A percentile compares a stretch with the other conserved stretches of the same genome.
Evolutionary conservation across 2,888 invertebrate species (phyloP).

Genomic region (Adelphocoris suturalis): DNA sequence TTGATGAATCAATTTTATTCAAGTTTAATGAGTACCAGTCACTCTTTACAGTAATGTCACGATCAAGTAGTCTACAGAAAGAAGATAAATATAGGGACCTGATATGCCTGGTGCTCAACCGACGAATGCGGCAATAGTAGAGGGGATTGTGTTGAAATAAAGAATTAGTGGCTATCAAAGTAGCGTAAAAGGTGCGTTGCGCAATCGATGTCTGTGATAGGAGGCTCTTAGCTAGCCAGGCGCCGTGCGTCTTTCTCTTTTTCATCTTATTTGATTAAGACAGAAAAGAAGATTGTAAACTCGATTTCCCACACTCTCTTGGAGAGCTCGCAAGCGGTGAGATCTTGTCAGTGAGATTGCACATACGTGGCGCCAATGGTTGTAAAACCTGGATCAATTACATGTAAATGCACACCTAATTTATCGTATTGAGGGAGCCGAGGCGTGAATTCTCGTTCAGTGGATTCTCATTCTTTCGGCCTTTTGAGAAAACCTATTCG

Average conservation of each 20-base stretch:
- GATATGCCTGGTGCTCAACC: background rate
- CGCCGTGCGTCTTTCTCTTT: slow-evolving; percentile 10
- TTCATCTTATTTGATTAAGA: slow-evolving; percentile 27
- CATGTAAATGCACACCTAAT: slow-evolving; percentile 41
- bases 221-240: slow-evolving; percentile 17
- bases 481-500: slow-evolving; percentile 1
- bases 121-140: background rate
- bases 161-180: slow-evolving; percentile 50
- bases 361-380: slow-evolving; percentile 28
- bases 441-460: slow-evolving; percentile 13
- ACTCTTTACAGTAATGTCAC: no score
- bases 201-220: slow-evolving; percentile 41
- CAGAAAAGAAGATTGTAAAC: background rate
- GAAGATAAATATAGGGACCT: no score
- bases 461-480: slow-evolving; percentile 6
- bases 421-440: slow-evolving; percentile 18
- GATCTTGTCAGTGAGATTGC: slow-evolving; percentile 3
- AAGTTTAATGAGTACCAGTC: no score
- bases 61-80: no score
- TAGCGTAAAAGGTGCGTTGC: slow-evolving; percentile 46
- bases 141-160: background rate
- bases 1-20: no score
- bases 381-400: slow-evolving; percentile 48
- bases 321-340: background rate
- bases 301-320: slow-evolving; percentile 17